Conservation (phyloP, 2,113 vertebrate species). For the Rhinoptilus africanus region DNA sequence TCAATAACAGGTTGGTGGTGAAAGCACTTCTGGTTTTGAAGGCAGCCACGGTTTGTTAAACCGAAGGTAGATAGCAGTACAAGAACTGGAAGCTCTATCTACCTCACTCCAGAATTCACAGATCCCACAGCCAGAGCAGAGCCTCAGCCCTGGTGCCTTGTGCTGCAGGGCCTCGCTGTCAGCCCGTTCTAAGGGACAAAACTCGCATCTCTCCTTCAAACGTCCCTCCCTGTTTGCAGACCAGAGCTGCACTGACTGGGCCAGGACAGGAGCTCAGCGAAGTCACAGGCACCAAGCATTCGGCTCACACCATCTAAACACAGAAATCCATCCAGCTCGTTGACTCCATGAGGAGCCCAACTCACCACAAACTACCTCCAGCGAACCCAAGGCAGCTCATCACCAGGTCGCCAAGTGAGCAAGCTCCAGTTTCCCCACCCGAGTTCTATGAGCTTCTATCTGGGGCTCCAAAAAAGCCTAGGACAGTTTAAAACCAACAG, state of each 20-base stretch:
- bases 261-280: neutral
- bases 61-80: neutral
- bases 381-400: neutral
- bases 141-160: neutral
- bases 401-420: neutral
- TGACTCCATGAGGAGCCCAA: neutral
- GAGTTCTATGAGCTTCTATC: neutral
- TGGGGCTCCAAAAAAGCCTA: neutral
- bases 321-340: neutral
- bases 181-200: neutral
- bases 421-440: neutral
- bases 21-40: neutral
- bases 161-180: neutral
- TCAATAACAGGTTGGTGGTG: neutral
- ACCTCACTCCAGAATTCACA: neutral
- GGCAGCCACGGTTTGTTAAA: neutral
- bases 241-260: neutral
- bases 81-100: neutral
- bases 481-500: neutral
- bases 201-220: neutral
- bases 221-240: neutral
- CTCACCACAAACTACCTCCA: neutral
- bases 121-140: neutral
- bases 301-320: neutral
- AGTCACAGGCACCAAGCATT: rapidly evolving